Evolutionary conservation across 2,888 invertebrate species (phyloP).

Genomic region (Leptinotarsa juncta): DNA sequence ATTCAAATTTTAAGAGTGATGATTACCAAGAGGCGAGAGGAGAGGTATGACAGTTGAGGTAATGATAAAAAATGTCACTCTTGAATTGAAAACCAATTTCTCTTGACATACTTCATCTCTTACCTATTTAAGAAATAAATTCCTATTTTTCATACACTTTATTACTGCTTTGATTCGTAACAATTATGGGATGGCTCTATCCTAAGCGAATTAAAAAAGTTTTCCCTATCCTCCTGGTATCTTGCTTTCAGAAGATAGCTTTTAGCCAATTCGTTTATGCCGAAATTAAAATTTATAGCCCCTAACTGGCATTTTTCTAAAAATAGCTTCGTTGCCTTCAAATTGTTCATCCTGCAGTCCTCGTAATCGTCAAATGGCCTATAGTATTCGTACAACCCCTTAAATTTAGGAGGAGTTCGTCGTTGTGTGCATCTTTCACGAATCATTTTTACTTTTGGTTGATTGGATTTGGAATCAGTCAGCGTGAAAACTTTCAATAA

Average conservation of each 20-base stretch:
- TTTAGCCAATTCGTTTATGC: constrained; percentile 64
- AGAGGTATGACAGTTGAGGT: too few species aligned
- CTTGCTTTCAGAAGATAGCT: constrained; percentile 68
- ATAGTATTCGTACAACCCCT: constrained; percentile 55
- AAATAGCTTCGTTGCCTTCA: constrained; percentile 61
- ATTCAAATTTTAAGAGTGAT: too few species aligned
- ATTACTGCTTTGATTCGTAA: constrained; percentile 35
- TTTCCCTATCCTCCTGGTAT: constrained; percentile 68
- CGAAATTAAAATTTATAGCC: constrained; percentile 64
- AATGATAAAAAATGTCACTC: too few species aligned
- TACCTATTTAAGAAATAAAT: not conserved
- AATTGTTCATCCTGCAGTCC: constrained; percentile 58
- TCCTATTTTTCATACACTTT: constrained; percentile 24
- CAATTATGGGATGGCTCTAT: constrained; percentile 55
- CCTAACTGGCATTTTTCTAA: constrained; percentile 64
- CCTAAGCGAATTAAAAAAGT: constrained; percentile 66
- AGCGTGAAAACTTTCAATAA: constrained; percentile 45
- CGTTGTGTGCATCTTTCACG: constrained; percentile 12
- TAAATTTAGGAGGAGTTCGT: constrained; percentile 42
- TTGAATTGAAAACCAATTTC: too few species aligned
- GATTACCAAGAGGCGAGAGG: too few species aligned
- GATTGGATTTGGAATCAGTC: constrained; percentile 24
- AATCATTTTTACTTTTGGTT: constrained; percentile 24
- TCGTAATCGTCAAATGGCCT: constrained; percentile 55
- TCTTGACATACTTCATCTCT: too few species aligned